phyloP scores from a whole-genome alignment of 1,140 invertebrate genomes.

The Microplitis demolitor region DNA sequence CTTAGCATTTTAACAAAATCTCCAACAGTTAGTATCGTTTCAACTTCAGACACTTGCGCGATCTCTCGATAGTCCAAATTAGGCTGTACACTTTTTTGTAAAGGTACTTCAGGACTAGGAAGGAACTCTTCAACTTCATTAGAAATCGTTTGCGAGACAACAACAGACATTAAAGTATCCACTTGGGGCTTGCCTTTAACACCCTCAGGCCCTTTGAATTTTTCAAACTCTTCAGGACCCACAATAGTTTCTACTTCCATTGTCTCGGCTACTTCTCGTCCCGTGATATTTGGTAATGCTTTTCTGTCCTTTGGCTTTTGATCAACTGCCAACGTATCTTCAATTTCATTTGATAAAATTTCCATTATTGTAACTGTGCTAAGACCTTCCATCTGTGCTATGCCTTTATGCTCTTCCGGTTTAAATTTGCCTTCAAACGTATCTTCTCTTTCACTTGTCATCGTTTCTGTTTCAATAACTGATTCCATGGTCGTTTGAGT shows the following conservation, averaged over 20 bases:
- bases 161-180: slow-evolving; percentile 34
- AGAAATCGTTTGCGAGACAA: slow-evolving; percentile 34
- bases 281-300: slow-evolving; percentile 22
- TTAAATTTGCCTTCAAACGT: slow-evolving; percentile 35
- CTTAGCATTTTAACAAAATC: slow-evolving; percentile 23
- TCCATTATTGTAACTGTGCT: slow-evolving; percentile 43
- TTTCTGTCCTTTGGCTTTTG: slow-evolving; percentile 26
- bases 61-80: slow-evolving; percentile 35
- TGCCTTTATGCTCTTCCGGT: slow-evolving; percentile 40
- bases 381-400: slow-evolving; percentile 23
- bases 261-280: slow-evolving; percentile 38
- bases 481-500: slow-evolving; percentile 57
- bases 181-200: slow-evolving; percentile 36
- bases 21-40: slow-evolving; percentile 26
- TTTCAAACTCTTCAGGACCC: slow-evolving; percentile 26
- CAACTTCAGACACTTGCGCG: slow-evolving; percentile 31
- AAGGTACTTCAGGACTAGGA: slow-evolving; percentile 28
- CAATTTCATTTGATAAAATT: slow-evolving; percentile 38
- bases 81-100: slow-evolving; percentile 16
- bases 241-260: slow-evolving; percentile 40
- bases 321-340: slow-evolving; percentile 24
- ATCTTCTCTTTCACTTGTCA: slow-evolving; percentile 47
- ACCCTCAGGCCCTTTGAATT: slow-evolving; percentile 22
- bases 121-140: slow-evolving; percentile 32
- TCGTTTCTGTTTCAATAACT: slow-evolving; percentile 52